Percentiles rank a stretch among this genome's conserved stretches.
Evolutionary conservation across 2,113 vertebrate genomes (phyloP).

Genomic region (Abramis brama): DNA sequence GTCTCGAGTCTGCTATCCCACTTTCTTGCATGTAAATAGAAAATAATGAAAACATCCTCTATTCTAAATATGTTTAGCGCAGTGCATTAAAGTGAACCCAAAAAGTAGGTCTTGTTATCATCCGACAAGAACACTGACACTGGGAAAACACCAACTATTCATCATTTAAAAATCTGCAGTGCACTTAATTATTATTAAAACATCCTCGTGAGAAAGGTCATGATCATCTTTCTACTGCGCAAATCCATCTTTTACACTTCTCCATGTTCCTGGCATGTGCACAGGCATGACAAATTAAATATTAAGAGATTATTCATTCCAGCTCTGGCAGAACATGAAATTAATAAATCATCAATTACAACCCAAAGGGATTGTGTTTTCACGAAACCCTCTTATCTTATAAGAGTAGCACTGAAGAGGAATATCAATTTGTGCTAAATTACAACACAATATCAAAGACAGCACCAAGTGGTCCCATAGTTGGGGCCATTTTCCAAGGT

Average conservation of each 20-base stretch:
- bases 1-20: neutral
- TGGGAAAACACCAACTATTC: slow-evolving; percentile 16
- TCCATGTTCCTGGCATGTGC: slow-evolving; percentile 63
- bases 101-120: slow-evolving; percentile 11
- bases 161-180: slow-evolving; percentile 34
- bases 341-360: slow-evolving; percentile 71
- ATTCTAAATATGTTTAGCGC: neutral
- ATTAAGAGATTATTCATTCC: slow-evolving; percentile 73
- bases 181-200: slow-evolving; percentile 21
- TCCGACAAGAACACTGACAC: neutral
- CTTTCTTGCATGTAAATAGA: slow-evolving; percentile 19
- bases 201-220: slow-evolving; percentile 6
- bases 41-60: neutral
- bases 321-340: slow-evolving; percentile 66
- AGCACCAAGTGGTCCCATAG: slow-evolving; percentile 16
- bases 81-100: neutral
- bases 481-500: slow-evolving; percentile 32
- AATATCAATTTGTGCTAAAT: slow-evolving; percentile 42
- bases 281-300: slow-evolving; percentile 69
- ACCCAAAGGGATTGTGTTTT: slow-evolving; percentile 60
- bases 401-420: neutral
- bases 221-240: slow-evolving; percentile 3
- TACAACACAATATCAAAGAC: slow-evolving; percentile 37
- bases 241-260: slow-evolving; percentile 3
- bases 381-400: slow-evolving; percentile 34